A percentile compares a stretch with the other conserved stretches of the same genome.
phyloP scores from a whole-genome alignment of 2,113 vertebrate genomes.

The Morphnarchus princeps region DNA sequence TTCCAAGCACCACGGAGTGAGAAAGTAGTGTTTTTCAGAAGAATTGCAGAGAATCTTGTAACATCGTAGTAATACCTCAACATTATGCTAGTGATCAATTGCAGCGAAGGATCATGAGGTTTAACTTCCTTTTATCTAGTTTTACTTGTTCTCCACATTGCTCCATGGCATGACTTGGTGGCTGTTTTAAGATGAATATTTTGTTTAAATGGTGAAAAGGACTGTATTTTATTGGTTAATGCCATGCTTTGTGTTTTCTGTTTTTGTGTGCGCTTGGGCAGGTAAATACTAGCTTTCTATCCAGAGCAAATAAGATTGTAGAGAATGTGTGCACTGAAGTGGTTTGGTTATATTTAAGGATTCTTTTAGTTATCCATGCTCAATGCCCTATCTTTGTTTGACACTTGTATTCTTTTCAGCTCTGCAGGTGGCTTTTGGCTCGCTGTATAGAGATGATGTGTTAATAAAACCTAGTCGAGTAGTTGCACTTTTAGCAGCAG shows the following conservation, averaged over 20 bases:
- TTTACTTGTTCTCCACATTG: not conserved
- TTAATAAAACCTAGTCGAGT: conserved; percentile 93
- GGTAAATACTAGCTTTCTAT: not conserved
- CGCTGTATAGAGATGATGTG: conserved; percentile 94
- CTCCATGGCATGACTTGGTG: not conserved
- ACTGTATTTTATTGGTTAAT: not conserved
- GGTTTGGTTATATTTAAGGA: not conserved
- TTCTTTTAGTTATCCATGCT: not conserved
- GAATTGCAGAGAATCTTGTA: not conserved
- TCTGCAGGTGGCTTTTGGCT: conserved; percentile 95
- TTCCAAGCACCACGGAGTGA: not conserved
- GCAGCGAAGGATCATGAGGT: not conserved
- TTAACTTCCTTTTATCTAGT: not conserved
- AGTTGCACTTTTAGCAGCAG: conserved; percentile 90
- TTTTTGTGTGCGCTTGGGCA: too few species aligned
- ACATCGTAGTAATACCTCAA: fast-evolving
- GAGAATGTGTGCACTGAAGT: not conserved
- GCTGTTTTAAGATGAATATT: not conserved
- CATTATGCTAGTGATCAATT: fast-evolving
- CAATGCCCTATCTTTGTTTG: not conserved
- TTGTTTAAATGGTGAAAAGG: not conserved
- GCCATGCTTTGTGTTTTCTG: not conserved
- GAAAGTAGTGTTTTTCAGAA: not conserved
- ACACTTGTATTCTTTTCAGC: conserved; percentile 67
- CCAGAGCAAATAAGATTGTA: not conserved